phyloP scores from a whole-genome alignment of 2,888 invertebrate species.

The Sericinus montela region DNA sequence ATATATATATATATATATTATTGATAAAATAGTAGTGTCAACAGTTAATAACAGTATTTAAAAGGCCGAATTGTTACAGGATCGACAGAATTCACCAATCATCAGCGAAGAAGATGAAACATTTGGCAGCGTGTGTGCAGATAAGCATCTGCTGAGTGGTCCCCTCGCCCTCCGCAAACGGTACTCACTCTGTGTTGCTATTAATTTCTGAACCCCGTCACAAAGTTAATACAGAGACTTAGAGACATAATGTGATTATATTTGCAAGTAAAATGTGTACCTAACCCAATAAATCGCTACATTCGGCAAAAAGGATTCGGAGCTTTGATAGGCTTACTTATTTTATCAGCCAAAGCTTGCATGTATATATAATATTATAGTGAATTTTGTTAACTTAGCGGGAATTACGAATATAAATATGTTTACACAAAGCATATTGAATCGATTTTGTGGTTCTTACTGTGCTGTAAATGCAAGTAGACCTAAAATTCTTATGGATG shows the following conservation, averaged over 20 bases:
- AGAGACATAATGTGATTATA: conserved; percentile 73
- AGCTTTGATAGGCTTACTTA: conserved; percentile 35
- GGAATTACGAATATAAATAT: conserved; percentile 4
- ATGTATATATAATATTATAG: not conserved
- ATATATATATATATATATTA: not conserved
- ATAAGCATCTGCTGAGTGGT: conserved; percentile 77
- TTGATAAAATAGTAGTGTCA: not conserved
- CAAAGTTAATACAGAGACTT: conserved; percentile 56
- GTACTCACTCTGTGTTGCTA: conserved; percentile 64
- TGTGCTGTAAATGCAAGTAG: too few relatives aligned
- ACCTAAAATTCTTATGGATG: too few relatives aligned
- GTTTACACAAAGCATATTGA: conserved; percentile 31
- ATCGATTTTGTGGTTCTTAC: not conserved
- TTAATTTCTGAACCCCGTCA: conserved; percentile 72
- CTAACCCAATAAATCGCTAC: conserved; percentile 46
- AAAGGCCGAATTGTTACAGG: conserved; percentile 17
- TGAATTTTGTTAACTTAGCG: conserved; percentile 7
- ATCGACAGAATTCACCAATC: conserved; percentile 19
- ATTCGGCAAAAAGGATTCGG: conserved; percentile 40
- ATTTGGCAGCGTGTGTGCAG: conserved; percentile 54
- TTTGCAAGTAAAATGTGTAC: conserved; percentile 70
- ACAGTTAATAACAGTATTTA: conserved; percentile 6
- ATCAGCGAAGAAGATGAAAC: conserved; percentile 26
- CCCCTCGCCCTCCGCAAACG: conserved; percentile 70
- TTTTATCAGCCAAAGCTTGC: conserved; percentile 8